phyloP scores from a whole-genome alignment of 1,140 invertebrate genomes.

The Cyphomyrmex costatus region DNA sequence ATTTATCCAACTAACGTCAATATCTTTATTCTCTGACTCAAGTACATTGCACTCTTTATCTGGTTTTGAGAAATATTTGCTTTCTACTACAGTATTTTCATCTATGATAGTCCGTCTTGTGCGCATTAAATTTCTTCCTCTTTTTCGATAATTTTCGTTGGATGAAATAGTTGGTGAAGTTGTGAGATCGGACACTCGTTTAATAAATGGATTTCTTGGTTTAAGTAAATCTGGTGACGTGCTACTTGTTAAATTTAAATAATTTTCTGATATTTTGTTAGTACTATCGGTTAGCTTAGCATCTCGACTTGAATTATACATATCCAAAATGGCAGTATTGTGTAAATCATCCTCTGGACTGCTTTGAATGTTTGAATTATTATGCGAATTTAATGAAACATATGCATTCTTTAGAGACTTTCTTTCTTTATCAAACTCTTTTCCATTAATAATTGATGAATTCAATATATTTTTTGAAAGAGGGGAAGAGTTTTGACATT shows the following conservation, averaged over 20 bases:
- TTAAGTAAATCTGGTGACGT: constrained; percentile 66
- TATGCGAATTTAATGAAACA: constrained; percentile 68
- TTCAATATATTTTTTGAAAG: constrained; percentile 6
- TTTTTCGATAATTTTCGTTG: constrained; percentile 57
- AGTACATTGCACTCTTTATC: not conserved
- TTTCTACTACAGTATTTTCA: constrained; percentile 66
- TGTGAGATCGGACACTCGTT: constrained; percentile 37
- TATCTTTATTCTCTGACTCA: not conserved
- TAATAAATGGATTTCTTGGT: constrained; percentile 74
- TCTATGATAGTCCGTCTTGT: constrained; percentile 67
- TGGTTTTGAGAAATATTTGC: constrained; percentile 71
- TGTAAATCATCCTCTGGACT: constrained; percentile 55
- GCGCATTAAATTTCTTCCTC: constrained; percentile 62
- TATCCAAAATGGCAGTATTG: constrained; percentile 59
- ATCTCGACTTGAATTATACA: constrained; percentile 65
- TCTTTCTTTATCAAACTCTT: constrained; percentile 26
- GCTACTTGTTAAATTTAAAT: constrained; percentile 16
- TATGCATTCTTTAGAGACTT: constrained; percentile 49
- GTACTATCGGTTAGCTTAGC: constrained; percentile 26
- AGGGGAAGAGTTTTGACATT: not conserved
- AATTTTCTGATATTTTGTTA: constrained; percentile 28
- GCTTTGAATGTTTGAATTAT: constrained; percentile 67
- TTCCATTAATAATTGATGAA: not conserved
- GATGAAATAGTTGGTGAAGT: constrained; percentile 72
- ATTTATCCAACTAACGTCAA: not conserved